Conservation (phyloP, 2,113 vertebrate species). For the Sinocyclocheilus maitianheensis region DNA sequence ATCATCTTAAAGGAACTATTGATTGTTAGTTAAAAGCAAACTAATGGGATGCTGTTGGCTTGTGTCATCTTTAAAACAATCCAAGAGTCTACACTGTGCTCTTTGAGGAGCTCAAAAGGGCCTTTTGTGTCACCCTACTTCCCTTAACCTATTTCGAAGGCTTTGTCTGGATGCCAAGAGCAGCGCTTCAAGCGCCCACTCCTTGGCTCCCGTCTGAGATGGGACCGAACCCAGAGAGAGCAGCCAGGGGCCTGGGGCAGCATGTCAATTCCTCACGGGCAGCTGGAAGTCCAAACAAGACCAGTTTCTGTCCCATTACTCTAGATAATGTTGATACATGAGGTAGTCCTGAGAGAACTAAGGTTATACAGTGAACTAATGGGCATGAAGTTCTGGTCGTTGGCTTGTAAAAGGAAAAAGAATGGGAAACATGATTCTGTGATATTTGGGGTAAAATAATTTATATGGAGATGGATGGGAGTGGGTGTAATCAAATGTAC, state of each 20-base stretch:
- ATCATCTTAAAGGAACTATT: slow-evolving; percentile 71
- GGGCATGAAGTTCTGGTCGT: slow-evolving; percentile 27
- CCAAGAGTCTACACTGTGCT: slow-evolving; percentile 70
- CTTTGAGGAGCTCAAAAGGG: slow-evolving; percentile 73
- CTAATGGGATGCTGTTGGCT: slow-evolving; percentile 70
- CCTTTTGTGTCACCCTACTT: slow-evolving; percentile 68
- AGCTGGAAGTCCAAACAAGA: slow-evolving; percentile 61
- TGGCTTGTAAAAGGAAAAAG: slow-evolving; percentile 42
- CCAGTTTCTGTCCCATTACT: slow-evolving; percentile 68
- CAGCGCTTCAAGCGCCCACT: slow-evolving; percentile 49
- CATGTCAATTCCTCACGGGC: slow-evolving; percentile 59
- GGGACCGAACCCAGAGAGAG: slow-evolving; percentile 61
- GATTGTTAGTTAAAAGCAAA: slow-evolving; percentile 68
- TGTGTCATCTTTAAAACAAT: slow-evolving; percentile 64
- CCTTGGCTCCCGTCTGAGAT: slow-evolving; percentile 61
- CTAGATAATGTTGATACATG: slow-evolving; percentile 57
- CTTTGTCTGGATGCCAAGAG: slow-evolving; percentile 64
- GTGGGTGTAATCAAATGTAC: neutral
- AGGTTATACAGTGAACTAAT: slow-evolving; percentile 31
- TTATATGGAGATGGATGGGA: slow-evolving; percentile 5
- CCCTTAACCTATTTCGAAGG: slow-evolving; percentile 64
- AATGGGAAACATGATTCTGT: slow-evolving; percentile 3
- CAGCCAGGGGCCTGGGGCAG: slow-evolving; percentile 62
- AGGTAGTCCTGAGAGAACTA: slow-evolving; percentile 47
- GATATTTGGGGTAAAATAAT: neutral